Evolutionary conservation across 2,888 invertebrate species (phyloP).

Genomic region (Stenolophus ochropezus): DNA sequence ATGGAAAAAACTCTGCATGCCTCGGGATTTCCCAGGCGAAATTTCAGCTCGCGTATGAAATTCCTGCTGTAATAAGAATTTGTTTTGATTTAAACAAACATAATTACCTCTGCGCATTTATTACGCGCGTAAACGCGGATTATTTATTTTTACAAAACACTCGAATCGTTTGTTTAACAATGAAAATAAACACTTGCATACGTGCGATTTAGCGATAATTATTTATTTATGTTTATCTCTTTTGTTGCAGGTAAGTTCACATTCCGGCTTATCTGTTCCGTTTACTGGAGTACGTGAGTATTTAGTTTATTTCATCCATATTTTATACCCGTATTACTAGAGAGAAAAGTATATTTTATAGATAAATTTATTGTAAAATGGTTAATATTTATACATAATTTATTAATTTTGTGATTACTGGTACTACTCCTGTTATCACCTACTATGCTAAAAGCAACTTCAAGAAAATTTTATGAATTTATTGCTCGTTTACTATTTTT

Average conservation of each 20-base stretch:
- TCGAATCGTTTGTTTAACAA: background rate
- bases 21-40: constrained; percentile 53
- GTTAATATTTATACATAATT: too few species aligned
- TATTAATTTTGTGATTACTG: too few species aligned
- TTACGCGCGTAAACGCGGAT: background rate
- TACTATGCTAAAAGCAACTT: too few species aligned
- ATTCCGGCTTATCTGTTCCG: too few species aligned
- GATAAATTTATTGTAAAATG: too few species aligned
- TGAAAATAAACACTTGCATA: background rate
- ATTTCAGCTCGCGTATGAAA: constrained; percentile 1
- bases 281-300: constrained; percentile 12
- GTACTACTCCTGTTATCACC: too few species aligned
- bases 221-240: background rate
- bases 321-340: too few species aligned
- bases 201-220: background rate
- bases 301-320: background rate
- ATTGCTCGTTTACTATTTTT: too few species aligned
- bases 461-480: too few species aligned
- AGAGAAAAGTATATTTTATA: too few species aligned
- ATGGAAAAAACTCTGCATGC: constrained; percentile 51
- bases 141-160: background rate
- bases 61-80: constrained; percentile 8
- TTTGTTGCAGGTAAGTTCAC: constrained; percentile 21
- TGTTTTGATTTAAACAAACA: constrained; percentile 18
- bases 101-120: background rate